Conservation (phyloP, 2,113 vertebrate species). For the Polyodon spathula region DNA sequence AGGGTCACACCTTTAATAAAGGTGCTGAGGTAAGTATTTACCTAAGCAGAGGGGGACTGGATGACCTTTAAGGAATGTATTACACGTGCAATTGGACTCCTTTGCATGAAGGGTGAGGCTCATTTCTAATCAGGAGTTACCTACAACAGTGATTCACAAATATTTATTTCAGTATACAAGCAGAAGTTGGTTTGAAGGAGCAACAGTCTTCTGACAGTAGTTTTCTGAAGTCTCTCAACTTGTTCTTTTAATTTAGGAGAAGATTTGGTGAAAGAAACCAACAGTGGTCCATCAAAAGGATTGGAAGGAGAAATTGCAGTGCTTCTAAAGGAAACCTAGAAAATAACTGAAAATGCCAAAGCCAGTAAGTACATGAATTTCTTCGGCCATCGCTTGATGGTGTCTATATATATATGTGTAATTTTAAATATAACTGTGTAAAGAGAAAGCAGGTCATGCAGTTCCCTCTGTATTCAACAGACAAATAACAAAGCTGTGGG, state of each 20-base stretch:
- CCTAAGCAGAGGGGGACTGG: slow-evolving; percentile 36
- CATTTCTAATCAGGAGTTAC: slow-evolving; percentile 18
- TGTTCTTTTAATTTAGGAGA: slow-evolving; percentile 39
- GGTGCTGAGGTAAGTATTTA: slow-evolving; percentile 35
- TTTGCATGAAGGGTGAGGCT: slow-evolving; percentile 43
- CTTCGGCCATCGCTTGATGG: too few relatives aligned
- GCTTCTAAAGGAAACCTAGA: slow-evolving; percentile 20
- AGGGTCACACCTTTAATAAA: slow-evolving; percentile 41
- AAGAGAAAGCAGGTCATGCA: too few relatives aligned
- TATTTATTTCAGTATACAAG: slow-evolving; percentile 17
- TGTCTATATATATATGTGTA: too few relatives aligned
- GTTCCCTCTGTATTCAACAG: too few relatives aligned
- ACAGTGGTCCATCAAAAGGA: slow-evolving; percentile 11
- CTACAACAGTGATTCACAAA: slow-evolving; percentile 43
- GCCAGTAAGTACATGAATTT: slow-evolving; percentile 52
- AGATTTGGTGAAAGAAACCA: slow-evolving; percentile 14
- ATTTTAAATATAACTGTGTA: too few relatives aligned
- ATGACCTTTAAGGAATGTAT: slow-evolving; percentile 18
- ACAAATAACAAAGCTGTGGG: too few relatives aligned
- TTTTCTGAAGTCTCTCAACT: slow-evolving; percentile 29
- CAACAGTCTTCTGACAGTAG: slow-evolving; percentile 23
- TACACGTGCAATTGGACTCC: slow-evolving; percentile 21
- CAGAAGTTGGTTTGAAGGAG: slow-evolving; percentile 28
- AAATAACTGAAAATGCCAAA: slow-evolving; percentile 68
- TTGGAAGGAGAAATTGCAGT: slow-evolving; percentile 12